Evolutionary conservation across 2,888 invertebrate species (phyloP).

Genomic region (Heliconius ismenius): DNA sequence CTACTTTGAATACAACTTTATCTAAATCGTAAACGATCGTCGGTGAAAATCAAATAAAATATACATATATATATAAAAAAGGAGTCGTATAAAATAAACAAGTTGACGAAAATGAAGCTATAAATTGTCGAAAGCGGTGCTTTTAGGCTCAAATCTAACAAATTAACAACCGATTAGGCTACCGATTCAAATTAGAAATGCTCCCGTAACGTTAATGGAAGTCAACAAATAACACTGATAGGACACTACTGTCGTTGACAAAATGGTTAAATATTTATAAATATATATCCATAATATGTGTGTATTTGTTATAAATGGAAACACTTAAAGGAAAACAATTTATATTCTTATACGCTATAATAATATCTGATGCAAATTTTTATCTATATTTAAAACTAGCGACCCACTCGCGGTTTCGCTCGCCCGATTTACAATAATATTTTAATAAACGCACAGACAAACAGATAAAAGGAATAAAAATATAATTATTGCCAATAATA

Average conservation of each 20-base stretch:
- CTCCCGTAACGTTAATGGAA: conserved; percentile 68
- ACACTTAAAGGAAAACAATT: not conserved
- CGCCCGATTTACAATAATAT: too few species aligned
- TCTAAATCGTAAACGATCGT: conserved; percentile 54
- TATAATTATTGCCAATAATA: too few species aligned
- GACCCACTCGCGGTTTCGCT: too few species aligned
- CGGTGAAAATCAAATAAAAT: conserved; percentile 53
- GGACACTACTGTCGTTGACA: conserved; percentile 35
- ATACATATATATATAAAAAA: conserved; percentile 51
- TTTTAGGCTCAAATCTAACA: conserved; percentile 74
- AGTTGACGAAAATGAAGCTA: conserved; percentile 73
- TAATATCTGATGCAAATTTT: not conserved
- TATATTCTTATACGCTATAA: not conserved
- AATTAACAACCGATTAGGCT: conserved; percentile 81
- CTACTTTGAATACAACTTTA: conserved; percentile 58
- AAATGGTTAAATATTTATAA: conserved; percentile 25
- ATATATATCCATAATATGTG: not conserved
- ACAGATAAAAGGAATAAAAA: too few species aligned
- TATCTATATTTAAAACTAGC: too few species aligned
- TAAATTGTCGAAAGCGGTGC: conserved; percentile 75
- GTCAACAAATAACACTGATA: conserved; percentile 70
- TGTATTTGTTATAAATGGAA: conserved; percentile 2
- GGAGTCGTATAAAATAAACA: conserved; percentile 64
- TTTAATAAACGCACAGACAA: too few species aligned
- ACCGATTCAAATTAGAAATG: conserved; percentile 73